Conservation (phyloP, 1,140 invertebrate genomes). For the Nixonia krombeini region DNA sequence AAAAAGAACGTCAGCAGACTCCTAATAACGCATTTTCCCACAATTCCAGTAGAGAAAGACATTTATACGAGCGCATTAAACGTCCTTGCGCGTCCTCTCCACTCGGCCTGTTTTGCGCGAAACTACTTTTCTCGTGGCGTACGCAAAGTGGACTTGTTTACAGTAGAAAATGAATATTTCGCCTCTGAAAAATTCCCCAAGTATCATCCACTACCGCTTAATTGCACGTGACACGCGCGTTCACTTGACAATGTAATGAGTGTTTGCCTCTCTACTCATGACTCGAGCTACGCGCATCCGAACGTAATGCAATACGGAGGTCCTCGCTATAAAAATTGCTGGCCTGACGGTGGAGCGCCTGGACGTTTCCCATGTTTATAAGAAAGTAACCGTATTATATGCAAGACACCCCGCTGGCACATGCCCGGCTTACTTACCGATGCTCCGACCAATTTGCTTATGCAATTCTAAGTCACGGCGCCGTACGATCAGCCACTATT, state of each 20-base stretch:
- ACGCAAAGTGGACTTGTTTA: constrained; percentile 2
- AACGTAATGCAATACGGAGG: constrained; percentile 6
- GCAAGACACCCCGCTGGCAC: constrained; percentile 25
- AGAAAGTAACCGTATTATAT: constrained; percentile 24
- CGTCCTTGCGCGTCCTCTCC: constrained; percentile 10
- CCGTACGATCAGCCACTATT: constrained; percentile 10
- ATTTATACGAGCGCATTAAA: constrained; percentile 1
- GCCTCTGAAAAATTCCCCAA: neutral
- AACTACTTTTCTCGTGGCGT: constrained; percentile 5
- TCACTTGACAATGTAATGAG: constrained; percentile 12
- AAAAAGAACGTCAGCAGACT: neutral
- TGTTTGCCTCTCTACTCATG: no score
- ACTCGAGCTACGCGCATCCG: no score
- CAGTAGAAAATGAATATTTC: constrained; percentile 8
- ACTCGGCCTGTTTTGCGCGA: neutral
- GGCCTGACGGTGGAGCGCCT: neutral
- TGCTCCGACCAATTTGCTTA: constrained; percentile 30
- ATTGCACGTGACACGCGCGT: constrained; percentile 22
- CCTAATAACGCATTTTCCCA: neutral
- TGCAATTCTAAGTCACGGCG: constrained; percentile 14
- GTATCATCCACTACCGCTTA: constrained; percentile 12
- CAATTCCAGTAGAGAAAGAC: neutral
- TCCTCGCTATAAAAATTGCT: constrained; percentile 5
- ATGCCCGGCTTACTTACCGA: constrained; percentile 41
- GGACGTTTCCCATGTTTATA: constrained; percentile 17